These are phyloP conservation scores for Oriolus oriolus DNA, from an alignment of 2,113 vertebrate species.

Conservation along the genomic window DNA sequence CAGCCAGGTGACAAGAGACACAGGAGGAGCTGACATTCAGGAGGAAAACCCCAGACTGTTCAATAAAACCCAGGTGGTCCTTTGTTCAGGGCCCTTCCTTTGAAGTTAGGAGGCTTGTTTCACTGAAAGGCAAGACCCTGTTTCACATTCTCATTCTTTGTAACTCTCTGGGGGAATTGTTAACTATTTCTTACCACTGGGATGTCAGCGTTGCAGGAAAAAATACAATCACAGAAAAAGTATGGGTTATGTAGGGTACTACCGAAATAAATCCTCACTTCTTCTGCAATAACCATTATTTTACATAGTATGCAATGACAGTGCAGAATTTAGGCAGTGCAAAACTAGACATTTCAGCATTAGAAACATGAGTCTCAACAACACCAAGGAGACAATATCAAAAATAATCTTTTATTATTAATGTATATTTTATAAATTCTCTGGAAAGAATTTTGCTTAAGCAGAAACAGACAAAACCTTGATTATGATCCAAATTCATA, in stretches of 20 bases:
- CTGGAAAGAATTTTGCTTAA: not conserved
- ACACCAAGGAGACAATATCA: not conserved
- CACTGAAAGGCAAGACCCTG: not conserved
- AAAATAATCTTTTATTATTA: not conserved
- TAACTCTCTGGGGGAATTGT: not conserved
- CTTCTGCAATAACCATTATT: not conserved
- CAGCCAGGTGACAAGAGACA: not conserved
- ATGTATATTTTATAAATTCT: not conserved
- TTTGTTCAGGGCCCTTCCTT: not conserved
- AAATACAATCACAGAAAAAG: not conserved
- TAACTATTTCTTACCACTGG: not conserved
- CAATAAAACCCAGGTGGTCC: not conserved
- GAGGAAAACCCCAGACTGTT: not conserved
- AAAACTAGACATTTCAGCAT: not conserved
- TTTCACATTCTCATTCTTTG: not conserved
- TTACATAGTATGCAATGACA: not conserved
- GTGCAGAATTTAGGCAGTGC: not conserved
- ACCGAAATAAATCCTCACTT: not conserved
- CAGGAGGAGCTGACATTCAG: not conserved
- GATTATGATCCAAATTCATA: not conserved
- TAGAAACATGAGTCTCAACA: not conserved
- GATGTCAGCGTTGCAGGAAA: fast-evolving
- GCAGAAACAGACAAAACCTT: not conserved
- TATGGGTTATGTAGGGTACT: not conserved
- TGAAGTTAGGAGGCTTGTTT: not conserved